Conservation (phyloP, 2,113 vertebrate species). For the Tragulus kanchil region DNA sequence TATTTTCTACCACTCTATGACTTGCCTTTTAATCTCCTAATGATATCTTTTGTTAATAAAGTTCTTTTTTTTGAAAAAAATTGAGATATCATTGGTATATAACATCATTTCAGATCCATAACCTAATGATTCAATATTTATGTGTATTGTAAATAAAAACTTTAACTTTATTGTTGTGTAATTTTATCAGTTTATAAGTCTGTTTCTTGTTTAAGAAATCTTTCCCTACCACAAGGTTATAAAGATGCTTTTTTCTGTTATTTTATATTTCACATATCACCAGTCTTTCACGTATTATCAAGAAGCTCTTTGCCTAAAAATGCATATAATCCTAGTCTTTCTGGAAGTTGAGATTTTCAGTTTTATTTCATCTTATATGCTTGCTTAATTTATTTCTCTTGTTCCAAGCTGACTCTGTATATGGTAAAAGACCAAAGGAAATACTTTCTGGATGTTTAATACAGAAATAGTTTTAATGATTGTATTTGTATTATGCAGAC, state of each 20-base stretch:
- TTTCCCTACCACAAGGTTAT: not conserved
- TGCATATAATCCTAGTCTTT: not conserved
- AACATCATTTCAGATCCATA: not conserved
- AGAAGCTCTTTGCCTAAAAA: not conserved
- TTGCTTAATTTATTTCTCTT: conserved; percentile 16
- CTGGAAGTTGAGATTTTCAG: not conserved
- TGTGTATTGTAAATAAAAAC: not conserved
- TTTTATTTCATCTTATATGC: conserved; percentile 9
- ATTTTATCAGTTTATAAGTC: not conserved
- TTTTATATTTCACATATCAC: not conserved
- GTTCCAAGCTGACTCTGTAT: not conserved
- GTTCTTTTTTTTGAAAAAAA: not conserved
- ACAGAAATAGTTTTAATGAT: conserved; percentile 30
- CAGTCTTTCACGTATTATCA: not conserved
- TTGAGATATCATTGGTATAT: not conserved
- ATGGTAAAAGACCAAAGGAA: not conserved
- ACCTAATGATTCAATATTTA: not conserved
- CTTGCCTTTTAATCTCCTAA: not conserved
- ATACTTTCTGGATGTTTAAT: conserved; percentile 34
- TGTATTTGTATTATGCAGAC: not conserved
- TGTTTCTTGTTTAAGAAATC: conserved; percentile 24
- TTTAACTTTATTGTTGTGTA: not conserved
- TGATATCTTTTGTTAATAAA: not conserved
- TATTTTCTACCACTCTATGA: not conserved
- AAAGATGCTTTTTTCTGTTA: not conserved